phyloP scores from a whole-genome alignment of 2,113 vertebrate species.

The Hydrochoerus hydrochaeris region DNA sequence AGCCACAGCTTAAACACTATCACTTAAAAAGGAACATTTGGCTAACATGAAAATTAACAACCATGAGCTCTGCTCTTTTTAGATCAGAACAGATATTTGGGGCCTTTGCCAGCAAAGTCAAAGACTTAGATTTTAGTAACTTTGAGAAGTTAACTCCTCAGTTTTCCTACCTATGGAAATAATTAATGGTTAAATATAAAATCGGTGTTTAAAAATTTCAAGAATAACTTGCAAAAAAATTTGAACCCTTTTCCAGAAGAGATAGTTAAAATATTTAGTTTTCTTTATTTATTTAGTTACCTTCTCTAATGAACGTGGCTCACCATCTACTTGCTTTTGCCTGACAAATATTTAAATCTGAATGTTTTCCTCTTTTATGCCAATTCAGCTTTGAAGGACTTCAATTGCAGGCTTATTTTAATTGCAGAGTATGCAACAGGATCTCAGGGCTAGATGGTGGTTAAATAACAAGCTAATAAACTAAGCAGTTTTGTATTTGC shows the following conservation, averaged over 20 bases:
- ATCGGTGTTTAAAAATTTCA: background rate
- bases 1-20: background rate
- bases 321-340: background rate
- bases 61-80: background rate
- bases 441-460: slow-evolving; percentile 4
- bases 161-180: background rate
- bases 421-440: slow-evolving; percentile 37
- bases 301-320: slow-evolving; percentile 18
- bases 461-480: slow-evolving; percentile 54
- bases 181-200: slow-evolving; percentile 15
- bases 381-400: slow-evolving; percentile 43
- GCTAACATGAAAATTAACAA: slow-evolving; percentile 32
- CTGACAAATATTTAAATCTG: slow-evolving; percentile 2
- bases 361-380: slow-evolving; percentile 6
- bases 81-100: background rate
- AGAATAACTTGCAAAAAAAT: background rate
- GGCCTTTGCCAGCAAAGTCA: slow-evolving; percentile 7
- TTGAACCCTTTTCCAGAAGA: background rate
- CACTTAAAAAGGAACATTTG: background rate
- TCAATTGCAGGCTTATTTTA: slow-evolving; percentile 46
- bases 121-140: slow-evolving; percentile 1
- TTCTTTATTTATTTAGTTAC: background rate
- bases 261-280: background rate
- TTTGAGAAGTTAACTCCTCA: background rate
- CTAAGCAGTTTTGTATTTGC: slow-evolving; percentile 34